Evolutionary conservation across 1,140 invertebrate species (phyloP), one percentile per base, ranked within the genome.

Genomic region (Eurytemora carolleeae): DNA sequence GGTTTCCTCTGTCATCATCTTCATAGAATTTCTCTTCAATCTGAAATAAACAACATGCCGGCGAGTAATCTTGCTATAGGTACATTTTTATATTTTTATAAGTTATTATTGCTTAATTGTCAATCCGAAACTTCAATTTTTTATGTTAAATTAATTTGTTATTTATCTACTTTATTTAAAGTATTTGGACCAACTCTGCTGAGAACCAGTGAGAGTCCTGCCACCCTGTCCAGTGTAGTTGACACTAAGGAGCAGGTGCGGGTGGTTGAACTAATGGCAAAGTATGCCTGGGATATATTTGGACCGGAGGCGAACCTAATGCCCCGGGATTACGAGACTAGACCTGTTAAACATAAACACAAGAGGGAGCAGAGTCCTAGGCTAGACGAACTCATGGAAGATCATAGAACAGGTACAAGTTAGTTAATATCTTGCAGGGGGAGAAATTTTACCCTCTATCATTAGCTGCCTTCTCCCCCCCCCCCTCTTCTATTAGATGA

Each of bases 181-280:
- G 77, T 80, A 15, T 80, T 80, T 72, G 79, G 78, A 56, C 79
- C 79, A 56, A 80, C 79, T 15, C 65, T 80, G 24, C 69, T 80
- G 3, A 66, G 76, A 64, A 75, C 76, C 23, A 68, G 69, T 26
- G 76, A 79, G 67, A 75, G 74, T 2, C 71, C 71, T 24, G 75
- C 76, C 2, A 76, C 76, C 1, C 67, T 79, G 19, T 74, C 70
- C 55, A 77, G 31, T 74, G 20, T 67, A 79, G 21, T 72, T 78
- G 7, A 78, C 79, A 65, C 54, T 23, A 61, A 76, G 59, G 75
- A 79, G 68, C 78, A 80, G 66, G 76, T 77, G 1, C 68, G 74
- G 54, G 74, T 74, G 16, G 70, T 80, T 26, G 78, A 80, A 66
- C 69, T 79, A 17, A 68, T 80, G 16, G 78, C 79, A 22, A 68